Evolutionary conservation across 2,113 vertebrate species (phyloP).

Genomic region (Cairina moschata): DNA sequence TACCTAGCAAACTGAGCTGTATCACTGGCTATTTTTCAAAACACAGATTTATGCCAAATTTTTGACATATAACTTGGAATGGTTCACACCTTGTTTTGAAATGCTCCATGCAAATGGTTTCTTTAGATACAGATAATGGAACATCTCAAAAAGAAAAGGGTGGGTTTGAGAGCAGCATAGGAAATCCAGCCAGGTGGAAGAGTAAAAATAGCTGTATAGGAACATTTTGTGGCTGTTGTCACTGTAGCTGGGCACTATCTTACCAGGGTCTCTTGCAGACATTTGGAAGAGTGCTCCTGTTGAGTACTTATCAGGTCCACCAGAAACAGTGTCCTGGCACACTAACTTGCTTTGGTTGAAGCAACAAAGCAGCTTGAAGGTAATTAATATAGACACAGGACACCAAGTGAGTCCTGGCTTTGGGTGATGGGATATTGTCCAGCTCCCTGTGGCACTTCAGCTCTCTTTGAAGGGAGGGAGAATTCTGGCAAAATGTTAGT

Average conservation of each 20-base stretch:
- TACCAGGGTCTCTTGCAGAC: neutral
- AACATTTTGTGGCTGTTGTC: neutral
- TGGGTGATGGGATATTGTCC: neutral
- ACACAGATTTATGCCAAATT: neutral
- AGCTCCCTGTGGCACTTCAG: neutral
- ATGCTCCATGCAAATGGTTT: neutral
- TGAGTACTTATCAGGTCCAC: neutral
- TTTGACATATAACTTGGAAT: neutral
- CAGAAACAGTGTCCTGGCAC: neutral
- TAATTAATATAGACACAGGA: neutral
- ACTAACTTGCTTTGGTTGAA: neutral
- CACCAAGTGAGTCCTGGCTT: rapidly evolving
- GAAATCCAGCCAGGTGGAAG: neutral
- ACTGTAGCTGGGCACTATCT: neutral
- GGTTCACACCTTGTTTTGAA: neutral
- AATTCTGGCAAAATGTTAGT: neutral
- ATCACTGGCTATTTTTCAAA: neutral
- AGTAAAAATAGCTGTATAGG: neutral
- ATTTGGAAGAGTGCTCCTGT: neutral
- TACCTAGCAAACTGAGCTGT: neutral
- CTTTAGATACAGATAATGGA: neutral
- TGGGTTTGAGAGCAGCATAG: neutral
- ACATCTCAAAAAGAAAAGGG: neutral
- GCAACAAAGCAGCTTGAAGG: neutral
- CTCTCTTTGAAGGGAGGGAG: neutral